Base-by-base conservation (phyloP, 2,888 invertebrate species). In the Helobdella robusta region DNA sequence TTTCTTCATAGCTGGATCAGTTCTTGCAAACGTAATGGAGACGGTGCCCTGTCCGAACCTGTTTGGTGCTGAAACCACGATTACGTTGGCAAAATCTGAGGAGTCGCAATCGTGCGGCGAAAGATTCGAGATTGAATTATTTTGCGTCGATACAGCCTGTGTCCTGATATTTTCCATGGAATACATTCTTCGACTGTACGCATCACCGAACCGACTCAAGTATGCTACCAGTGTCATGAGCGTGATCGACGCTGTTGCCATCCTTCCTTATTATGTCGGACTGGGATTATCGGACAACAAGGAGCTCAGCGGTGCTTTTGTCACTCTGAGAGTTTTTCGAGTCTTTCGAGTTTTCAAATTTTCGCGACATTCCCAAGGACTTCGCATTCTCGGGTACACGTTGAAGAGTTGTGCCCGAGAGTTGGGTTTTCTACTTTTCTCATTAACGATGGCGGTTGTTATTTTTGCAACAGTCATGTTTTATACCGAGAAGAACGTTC, bases 341-440 rank as follows among this genome's bases (percentile, higher is more conserved):
- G 98, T 99, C 75, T 99, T 98, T 84, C 88, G 98, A 80, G 98
- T 98, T 81, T 99, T 98, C 85, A 98, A 99, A 84, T 99, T 99
- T 84, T 97, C 97, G 71, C 86, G 98, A 73, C 98, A 99, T 83
- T 98, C 97, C 72, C 95, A 95, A 83, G 98, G 98, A 65, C 84
- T 99, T 68, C 85, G 98, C 72, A 98, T 99, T 80, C 86, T 99
- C 73, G 98, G 98, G 70, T 99, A 99, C 82, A 99, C 98, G 68
- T 86, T 98, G 72, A 98, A 99, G 84, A 92, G 92, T 68, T 97
- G 97, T 83, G 95, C 95, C 80, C 93, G 92, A 80, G 97, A 97
- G 83, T 85, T 99, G 74, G 98, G 98, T 72, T 99, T 99, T 84
- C 86, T 99, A 70, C 94, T 98, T 68, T 99, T 99, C 83, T 98